Base-by-base conservation (phyloP, 2,113 vertebrate species). In the Scolopax mira region DNA sequence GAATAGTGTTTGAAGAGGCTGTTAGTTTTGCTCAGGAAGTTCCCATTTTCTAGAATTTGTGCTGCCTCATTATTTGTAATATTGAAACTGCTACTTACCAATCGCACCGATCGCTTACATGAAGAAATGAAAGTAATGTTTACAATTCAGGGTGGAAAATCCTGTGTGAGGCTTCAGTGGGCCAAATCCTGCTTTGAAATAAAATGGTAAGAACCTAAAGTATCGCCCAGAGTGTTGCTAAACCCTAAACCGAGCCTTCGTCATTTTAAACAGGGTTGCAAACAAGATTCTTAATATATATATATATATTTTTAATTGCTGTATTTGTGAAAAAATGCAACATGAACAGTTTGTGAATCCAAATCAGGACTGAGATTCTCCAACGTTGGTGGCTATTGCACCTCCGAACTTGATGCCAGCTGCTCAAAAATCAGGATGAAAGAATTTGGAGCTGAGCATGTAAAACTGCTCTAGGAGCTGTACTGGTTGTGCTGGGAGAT, bases 1-100 rank as follows among this genome's bases (percentile, higher is more conserved):
- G 7, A 87, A 27, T 58, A 52, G 44, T 70, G 81, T 87, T 58
- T 94, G n/a, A 93, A 49, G 78, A 94, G 52, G 72, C 91, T 97
- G 91, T 62, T 96, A 69, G n/a, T 85, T 96, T 97, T 93, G 41
- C 75, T 80, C 62, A 93, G 77, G 84, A 97, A 88, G n/a, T 89
- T 96, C 73, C 92, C 16, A 57, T 96, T 96, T 94, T 85, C 52
- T 97, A 33, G 64, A 94, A 81, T 97, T 95, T 97, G 39, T 97
- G 96, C 88, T 97, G 84, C 77, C 74, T 96, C 79, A 96, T 85
- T 97, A 94, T 96, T 97, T 96, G 77, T 96, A 84, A 95, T 96
- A 93, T 27, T 96, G 92, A 96, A 98, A 95, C 79, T 86, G 25
- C 41, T 87, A 54, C 80, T 96, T 90, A 30, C 37, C 54, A 69